These are phyloP conservation scores for Gymnorhina tibicen DNA, from an alignment of 2,113 vertebrate species.

Conservation along the genomic window DNA sequence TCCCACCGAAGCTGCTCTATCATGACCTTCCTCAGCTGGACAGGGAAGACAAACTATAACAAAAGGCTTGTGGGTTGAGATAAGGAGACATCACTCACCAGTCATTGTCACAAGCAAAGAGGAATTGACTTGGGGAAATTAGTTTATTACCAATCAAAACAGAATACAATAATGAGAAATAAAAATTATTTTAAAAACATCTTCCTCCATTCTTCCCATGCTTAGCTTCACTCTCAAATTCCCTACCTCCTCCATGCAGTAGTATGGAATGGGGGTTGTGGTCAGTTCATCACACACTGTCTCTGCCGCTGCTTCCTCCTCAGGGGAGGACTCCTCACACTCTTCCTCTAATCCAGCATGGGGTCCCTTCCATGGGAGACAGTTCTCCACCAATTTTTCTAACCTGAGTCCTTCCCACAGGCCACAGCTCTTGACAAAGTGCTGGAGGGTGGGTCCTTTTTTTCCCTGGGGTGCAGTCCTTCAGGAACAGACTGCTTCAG, in stretches of 20 bases:
- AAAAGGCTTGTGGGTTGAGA: background rate
- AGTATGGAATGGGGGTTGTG: background rate
- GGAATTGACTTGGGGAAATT: background rate
- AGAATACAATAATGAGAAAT: background rate
- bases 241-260: background rate
- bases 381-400: background rate
- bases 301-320: background rate
- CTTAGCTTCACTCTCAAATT: background rate
- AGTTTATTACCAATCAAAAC: background rate
- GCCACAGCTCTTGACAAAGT: background rate
- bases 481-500: background rate
- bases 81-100: background rate
- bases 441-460: accelerated
- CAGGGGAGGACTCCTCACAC: background rate
- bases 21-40: background rate
- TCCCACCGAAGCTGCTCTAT: background rate
- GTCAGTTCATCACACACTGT: background rate
- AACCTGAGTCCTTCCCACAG: background rate
- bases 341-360: too few relatives aligned
- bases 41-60: background rate
- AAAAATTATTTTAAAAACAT: accelerated
- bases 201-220: background rate
- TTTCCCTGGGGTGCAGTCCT: too few relatives aligned
- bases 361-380: background rate
- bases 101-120: background rate